These are phyloP conservation scores for Eugnorisma glareosa DNA, from an alignment of 2,888 invertebrate genomes.

Conservation along the genomic window DNA sequence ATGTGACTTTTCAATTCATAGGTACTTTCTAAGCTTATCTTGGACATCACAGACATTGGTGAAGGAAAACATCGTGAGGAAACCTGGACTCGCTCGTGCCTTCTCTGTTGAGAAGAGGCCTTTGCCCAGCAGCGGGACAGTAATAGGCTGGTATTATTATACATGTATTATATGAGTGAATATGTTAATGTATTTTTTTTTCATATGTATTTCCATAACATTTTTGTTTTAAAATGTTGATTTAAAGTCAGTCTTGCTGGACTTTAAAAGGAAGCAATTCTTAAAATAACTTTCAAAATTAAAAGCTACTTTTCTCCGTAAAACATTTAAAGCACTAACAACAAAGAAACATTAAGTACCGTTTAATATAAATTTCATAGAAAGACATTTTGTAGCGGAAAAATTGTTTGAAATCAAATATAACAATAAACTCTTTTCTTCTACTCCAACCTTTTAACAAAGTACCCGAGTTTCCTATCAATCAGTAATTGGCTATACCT, in stretches of 20 bases:
- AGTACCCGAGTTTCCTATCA: slow-evolving; percentile 10
- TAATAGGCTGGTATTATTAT: too few species aligned
- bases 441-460: neutral
- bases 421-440: neutral
- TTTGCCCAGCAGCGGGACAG: too few species aligned
- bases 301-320: neutral
- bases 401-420: slow-evolving; percentile 9
- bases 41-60: too few species aligned
- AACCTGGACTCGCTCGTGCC: too few species aligned
- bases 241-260: neutral
- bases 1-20: too few species aligned
- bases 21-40: too few species aligned
- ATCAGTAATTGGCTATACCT: slow-evolving; percentile 38
- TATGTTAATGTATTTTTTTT: too few species aligned
- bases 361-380: neutral
- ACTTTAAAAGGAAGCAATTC: neutral
- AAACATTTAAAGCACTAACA: neutral
- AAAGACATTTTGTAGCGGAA: neutral
- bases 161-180: too few species aligned
- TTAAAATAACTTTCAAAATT: neutral
- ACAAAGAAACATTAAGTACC: neutral
- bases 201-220: too few species aligned
- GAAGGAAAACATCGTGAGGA: too few species aligned
- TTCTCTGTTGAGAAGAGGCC: too few species aligned
- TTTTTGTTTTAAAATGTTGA: too few species aligned